phyloP scores from a whole-genome alignment of 2,797 vertebrate species.

The Thunnus albacares region DNA sequence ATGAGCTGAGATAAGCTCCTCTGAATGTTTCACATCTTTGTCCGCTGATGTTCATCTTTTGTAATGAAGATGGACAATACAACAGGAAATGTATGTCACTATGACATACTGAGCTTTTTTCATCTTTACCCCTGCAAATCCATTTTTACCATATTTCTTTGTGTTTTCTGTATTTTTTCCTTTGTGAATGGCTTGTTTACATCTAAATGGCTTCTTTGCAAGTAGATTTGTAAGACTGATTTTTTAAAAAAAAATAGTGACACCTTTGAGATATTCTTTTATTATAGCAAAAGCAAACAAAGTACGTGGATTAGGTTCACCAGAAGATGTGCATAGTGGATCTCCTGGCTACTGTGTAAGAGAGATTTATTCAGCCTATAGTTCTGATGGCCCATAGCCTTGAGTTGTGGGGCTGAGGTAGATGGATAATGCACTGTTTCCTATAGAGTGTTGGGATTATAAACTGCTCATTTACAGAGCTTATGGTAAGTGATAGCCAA shows the following conservation, averaged over 20 bases:
- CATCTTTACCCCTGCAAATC: slow-evolving; percentile 18
- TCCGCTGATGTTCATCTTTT: slow-evolving; percentile 40
- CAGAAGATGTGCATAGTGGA: not conserved
- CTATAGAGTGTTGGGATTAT: slow-evolving; percentile 55
- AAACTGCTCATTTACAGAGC: slow-evolving; percentile 33
- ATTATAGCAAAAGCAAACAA: not conserved
- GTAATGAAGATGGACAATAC: slow-evolving; percentile 26
- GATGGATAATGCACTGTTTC: slow-evolving; percentile 34
- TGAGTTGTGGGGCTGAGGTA: slow-evolving; percentile 30
- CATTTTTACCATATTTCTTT: not conserved
- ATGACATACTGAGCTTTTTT: slow-evolving; percentile 29
- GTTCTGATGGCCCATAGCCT: slow-evolving; percentile 24
- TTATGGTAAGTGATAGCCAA: slow-evolving; percentile 44
- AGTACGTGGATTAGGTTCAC: not conserved
- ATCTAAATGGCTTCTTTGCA: not conserved
- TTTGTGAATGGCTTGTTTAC: not conserved
- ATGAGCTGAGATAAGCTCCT: slow-evolving; percentile 24
- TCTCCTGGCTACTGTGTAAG: not conserved
- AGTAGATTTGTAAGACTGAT: too few species aligned
- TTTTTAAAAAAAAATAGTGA: not conserved
- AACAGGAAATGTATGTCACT: slow-evolving; percentile 41
- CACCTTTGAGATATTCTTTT: not conserved
- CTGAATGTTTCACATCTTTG: slow-evolving; percentile 35
- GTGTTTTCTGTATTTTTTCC: not conserved
- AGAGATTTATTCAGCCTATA: slow-evolving; percentile 40